phyloP scores from a whole-genome alignment of 2,113 vertebrate species.

The Lagopus leucura region DNA sequence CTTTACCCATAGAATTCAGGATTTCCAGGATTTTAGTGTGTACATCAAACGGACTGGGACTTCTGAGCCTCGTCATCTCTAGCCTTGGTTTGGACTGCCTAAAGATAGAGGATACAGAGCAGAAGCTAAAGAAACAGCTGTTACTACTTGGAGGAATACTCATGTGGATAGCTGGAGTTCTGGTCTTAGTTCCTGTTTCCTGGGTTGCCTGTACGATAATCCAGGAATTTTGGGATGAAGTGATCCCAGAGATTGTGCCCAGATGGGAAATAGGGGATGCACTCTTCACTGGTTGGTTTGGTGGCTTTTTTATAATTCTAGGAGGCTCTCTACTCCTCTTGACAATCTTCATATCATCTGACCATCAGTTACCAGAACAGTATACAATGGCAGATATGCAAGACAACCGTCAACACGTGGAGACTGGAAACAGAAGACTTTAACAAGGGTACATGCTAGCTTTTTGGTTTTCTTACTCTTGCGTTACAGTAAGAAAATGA shows the following conservation, averaged over 20 bases:
- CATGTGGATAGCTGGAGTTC: slow-evolving; percentile 74
- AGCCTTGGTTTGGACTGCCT: slow-evolving; percentile 75
- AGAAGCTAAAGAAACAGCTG: slow-evolving; percentile 23
- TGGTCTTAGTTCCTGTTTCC: slow-evolving; percentile 78
- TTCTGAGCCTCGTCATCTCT: slow-evolving; percentile 70
- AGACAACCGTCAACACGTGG: neutral
- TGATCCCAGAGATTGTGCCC: slow-evolving; percentile 80
- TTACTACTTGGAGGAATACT: slow-evolving; percentile 76
- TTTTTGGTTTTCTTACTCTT: neutral
- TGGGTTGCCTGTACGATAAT: slow-evolving; percentile 78
- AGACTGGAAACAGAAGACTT: neutral
- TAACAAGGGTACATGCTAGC: neutral
- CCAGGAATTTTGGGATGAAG: slow-evolving; percentile 80
- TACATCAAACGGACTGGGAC: slow-evolving; percentile 76
- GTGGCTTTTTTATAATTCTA: slow-evolving; percentile 76
- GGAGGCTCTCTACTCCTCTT: slow-evolving; percentile 76
- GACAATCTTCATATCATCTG: neutral
- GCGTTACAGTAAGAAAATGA: neutral
- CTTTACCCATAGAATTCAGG: slow-evolving; percentile 80
- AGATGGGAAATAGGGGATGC: slow-evolving; percentile 82
- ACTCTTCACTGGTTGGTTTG: slow-evolving; percentile 81
- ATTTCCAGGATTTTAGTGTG: slow-evolving; percentile 82
- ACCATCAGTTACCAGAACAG: neutral
- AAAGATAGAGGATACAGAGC: slow-evolving; percentile 42
- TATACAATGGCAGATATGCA: neutral